These are phyloP conservation scores for Sycophila texana DNA, from an alignment of 2,888 invertebrate species.

Conservation along the genomic window DNA sequence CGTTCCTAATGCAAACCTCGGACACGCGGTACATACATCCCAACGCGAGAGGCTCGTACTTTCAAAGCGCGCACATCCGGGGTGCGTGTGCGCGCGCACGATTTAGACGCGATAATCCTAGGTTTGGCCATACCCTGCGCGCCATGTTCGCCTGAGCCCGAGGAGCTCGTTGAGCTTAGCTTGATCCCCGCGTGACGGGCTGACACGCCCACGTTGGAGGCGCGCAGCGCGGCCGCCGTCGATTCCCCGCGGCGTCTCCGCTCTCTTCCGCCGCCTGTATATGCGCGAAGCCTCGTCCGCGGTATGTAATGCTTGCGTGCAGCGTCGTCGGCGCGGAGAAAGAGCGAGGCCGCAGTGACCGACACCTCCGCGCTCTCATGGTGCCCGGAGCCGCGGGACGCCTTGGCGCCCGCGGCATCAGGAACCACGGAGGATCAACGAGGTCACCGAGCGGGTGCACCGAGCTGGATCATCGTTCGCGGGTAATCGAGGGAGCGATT, in stretches of 20 bases:
- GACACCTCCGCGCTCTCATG: constrained; percentile 63
- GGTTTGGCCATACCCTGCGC: constrained; percentile 61
- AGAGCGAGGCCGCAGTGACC: neutral
- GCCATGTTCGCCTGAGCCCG: constrained; percentile 66
- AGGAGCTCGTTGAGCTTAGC: constrained; percentile 71
- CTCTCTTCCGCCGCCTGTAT: neutral
- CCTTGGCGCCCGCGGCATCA: constrained; percentile 70
- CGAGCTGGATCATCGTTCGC: neutral
- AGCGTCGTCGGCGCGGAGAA: constrained; percentile 1
- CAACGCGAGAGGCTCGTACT: neutral
- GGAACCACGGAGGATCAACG: constrained; percentile 62
- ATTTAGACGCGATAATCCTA: constrained; percentile 70
- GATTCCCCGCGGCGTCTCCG: neutral
- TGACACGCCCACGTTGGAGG: constrained; percentile 62
- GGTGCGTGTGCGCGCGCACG: constrained; percentile 47
- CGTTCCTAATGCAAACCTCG: neutral
- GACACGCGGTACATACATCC: neutral
- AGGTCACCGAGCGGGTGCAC: constrained; percentile 5
- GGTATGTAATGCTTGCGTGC: neutral
- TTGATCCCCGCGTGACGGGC: constrained; percentile 69
- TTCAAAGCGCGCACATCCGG: neutral
- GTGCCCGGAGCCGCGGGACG: constrained; percentile 66
- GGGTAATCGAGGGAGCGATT: constrained; percentile 16
- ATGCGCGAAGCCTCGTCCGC: neutral
- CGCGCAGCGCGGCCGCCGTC: constrained; percentile 38